Conservation (phyloP, 2,888 invertebrate genomes). For the Tenthredo notha region DNA sequence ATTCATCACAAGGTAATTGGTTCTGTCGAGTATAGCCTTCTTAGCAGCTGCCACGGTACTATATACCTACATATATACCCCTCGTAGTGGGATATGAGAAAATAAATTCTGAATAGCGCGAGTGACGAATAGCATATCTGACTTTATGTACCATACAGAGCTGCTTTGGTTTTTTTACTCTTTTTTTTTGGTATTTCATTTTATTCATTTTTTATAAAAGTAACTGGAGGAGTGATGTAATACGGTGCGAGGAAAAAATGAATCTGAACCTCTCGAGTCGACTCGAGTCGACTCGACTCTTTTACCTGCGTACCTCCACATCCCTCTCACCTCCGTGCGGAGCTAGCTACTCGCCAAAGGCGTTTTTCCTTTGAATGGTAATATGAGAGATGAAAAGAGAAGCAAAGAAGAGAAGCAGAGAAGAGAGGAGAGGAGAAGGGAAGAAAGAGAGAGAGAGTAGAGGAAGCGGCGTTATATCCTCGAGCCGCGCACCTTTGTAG, state of each 20-base stretch:
- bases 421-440: constrained; percentile 1
- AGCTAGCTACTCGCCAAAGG: constrained; percentile 25
- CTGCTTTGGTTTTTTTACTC: neutral
- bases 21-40: constrained; percentile 13
- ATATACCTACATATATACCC: neutral
- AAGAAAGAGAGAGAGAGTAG: neutral
- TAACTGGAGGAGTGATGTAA: neutral
- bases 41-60: neutral
- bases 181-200: neutral
- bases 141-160: neutral
- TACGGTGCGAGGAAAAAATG: neutral
- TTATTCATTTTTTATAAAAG: neutral
- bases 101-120: neutral
- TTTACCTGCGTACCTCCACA: neutral
- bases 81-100: neutral
- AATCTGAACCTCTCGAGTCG: neutral
- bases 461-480: neutral
- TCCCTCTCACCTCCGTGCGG: neutral
- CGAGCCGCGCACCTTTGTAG: constrained; percentile 43
- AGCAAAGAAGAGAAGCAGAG: constrained; percentile 21
- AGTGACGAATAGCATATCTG: neutral
- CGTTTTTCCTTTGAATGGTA: constrained; percentile 45
- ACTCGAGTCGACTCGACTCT: neutral
- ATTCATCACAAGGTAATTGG: constrained; percentile 35
- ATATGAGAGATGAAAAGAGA: constrained; percentile 31